Conservation (phyloP, 2,888 invertebrate species). For the Villa cingulata region DNA sequence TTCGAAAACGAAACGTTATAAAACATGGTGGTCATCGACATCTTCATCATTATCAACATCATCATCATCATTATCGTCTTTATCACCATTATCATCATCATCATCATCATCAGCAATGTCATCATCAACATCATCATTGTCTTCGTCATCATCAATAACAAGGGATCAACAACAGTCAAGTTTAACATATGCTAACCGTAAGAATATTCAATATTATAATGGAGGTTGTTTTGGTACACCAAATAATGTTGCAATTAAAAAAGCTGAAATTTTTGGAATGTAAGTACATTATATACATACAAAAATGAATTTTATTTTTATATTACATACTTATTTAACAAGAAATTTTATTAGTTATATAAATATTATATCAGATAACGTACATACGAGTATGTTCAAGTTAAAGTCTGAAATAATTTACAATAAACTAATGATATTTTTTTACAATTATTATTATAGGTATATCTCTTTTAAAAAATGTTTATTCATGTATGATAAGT, state of each 20-base stretch:
- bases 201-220: constrained; percentile 13
- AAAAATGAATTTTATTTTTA: too few species aligned
- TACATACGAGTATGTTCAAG: too few species aligned
- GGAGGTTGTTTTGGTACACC: constrained; percentile 22
- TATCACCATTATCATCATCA: too few species aligned
- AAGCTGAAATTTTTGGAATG: constrained; percentile 21
- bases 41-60: background rate
- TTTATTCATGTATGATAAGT: too few species aligned
- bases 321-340: too few species aligned
- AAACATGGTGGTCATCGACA: constrained; percentile 15
- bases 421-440: too few species aligned
- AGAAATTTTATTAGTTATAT: too few species aligned
- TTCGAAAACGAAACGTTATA: constrained; percentile 14
- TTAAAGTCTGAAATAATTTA: too few species aligned
- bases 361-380: too few species aligned
- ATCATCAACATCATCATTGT: background rate
- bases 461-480: too few species aligned
- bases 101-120: background rate
- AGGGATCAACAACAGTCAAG: constrained; percentile 4
- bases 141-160: background rate
- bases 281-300: constrained; percentile 12
- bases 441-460: too few species aligned
- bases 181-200: background rate
- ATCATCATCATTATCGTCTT: background rate
- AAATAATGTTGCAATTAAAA: constrained; percentile 15